phyloP scores from a whole-genome alignment of 1,140 invertebrate genomes.

The Hypsibius dujardini region DNA sequence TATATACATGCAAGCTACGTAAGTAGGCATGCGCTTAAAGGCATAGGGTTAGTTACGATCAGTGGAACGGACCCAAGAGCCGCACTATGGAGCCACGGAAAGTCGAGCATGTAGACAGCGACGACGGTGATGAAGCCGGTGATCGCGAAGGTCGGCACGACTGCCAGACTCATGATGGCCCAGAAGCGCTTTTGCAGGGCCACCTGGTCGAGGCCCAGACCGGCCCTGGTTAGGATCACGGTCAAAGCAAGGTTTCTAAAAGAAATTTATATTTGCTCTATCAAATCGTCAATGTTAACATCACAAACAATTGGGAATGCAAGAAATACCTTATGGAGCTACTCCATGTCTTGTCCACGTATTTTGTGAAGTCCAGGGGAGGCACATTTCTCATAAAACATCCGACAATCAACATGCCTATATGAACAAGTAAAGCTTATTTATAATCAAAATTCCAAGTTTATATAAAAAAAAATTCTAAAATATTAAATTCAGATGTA shows the following conservation, averaged over 20 bases:
- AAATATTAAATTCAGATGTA: too few species aligned
- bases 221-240: too few species aligned
- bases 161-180: slow-evolving; percentile 58
- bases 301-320: too few species aligned
- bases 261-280: too few species aligned
- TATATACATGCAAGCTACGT: too few species aligned
- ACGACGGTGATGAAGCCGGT: slow-evolving; percentile 46
- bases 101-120: slow-evolving; percentile 50
- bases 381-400: slow-evolving; percentile 32
- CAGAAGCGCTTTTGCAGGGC: slow-evolving; percentile 59
- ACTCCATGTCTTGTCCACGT: slow-evolving; percentile 34
- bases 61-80: slow-evolving; percentile 56
- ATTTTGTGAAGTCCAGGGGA: slow-evolving; percentile 31
- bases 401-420: slow-evolving; percentile 35
- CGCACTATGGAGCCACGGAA: slow-evolving; percentile 72
- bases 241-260: slow-evolving; percentile 64
- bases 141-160: slow-evolving; percentile 71
- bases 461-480: too few species aligned
- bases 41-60: too few species aligned
- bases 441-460: too few species aligned
- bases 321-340: slow-evolving; percentile 26
- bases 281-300: too few species aligned
- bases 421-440: too few species aligned
- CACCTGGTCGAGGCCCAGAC: slow-evolving; percentile 68
- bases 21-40: too few species aligned